Evolutionary conservation across 1,140 invertebrate genomes (phyloP).

Genomic region (Brachionus plicatilis): DNA sequence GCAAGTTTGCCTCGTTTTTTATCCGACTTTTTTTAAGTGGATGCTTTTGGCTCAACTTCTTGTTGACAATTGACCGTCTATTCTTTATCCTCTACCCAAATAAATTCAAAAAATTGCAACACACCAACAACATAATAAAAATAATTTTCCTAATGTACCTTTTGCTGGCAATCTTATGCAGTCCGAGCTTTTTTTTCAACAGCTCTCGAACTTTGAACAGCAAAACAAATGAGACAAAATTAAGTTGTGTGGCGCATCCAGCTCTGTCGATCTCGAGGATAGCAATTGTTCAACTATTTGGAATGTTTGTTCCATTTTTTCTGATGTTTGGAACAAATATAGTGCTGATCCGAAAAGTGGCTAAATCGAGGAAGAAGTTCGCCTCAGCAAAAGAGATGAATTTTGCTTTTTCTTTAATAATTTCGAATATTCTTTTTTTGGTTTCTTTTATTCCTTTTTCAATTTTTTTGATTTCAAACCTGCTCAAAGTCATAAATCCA

Average conservation of each 20-base stretch:
- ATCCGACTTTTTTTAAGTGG: neutral
- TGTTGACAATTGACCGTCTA: neutral
- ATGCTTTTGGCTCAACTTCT: neutral
- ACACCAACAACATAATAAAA: neutral
- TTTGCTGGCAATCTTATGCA: neutral
- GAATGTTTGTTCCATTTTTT: neutral
- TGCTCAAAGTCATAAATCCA: neutral
- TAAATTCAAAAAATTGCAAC: neutral
- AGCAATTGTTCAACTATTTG: neutral
- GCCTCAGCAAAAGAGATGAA: neutral
- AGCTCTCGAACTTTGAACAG: neutral
- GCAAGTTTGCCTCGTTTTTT: neutral
- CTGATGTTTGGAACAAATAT: neutral
- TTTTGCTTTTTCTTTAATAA: neutral
- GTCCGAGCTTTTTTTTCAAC: neutral
- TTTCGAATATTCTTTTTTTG: neutral
- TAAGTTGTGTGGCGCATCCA: neutral
- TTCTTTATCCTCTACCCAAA: neutral
- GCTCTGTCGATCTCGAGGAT: neutral
- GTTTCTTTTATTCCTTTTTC: slow-evolving; percentile 1
- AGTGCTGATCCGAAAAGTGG: neutral
- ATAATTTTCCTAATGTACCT: neutral
- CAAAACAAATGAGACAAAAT: neutral
- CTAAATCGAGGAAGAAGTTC: neutral
- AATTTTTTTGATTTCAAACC: neutral